Evolutionary conservation across 2,113 vertebrate species (phyloP), one percentile per base, ranked within the genome.

Genomic region (Ifrita kowaldi): DNA sequence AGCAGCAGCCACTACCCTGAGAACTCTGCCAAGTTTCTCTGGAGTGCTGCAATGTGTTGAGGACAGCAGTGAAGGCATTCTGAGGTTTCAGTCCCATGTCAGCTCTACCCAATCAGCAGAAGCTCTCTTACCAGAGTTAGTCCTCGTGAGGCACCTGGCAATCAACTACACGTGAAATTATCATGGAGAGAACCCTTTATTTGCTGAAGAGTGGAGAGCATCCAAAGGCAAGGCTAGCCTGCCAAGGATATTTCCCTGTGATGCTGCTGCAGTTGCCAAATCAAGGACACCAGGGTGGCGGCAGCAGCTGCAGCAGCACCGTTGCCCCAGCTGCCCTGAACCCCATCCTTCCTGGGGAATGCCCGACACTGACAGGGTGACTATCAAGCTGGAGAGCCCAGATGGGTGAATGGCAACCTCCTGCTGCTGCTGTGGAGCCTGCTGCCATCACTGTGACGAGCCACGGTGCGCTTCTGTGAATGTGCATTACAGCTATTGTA

Each of bases 391-490:
- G 53, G 33, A 79, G 27, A 60, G 44, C 44, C 56, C 10, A 1
- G 18, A 21, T 32, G 44, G 24, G 10, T 24, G 52, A 49, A 14
- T 8, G 24, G 32, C 18, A 39, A 22, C 35, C 32, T 59, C 13
- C 60, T 82, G n/a, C 52, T 32, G 18, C 26, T 9, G 1, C 32
- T 47, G 39, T 57, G 65, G 41, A 68, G 28, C 52, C 68, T 53
- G 39, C 74, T 93, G 70, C 33, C 39, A 1, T 17, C 37, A 9
- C 49, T 3, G 3, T 19, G 26, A 75, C 35, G 42, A 75, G 35
- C 7, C 0, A 35, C 2, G 2, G 0, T 0, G 1, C 13, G 56
- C 4, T 39, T 78, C 60, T 67, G 16, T 19, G 0, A 7, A 3
- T 2, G 22, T 42, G 33, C 6, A 2, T 50, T 59, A 67, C 13